These are phyloP conservation scores for Blastobasis lacticolella DNA, from an alignment of 2,888 invertebrate species.

Conservation along the genomic window DNA sequence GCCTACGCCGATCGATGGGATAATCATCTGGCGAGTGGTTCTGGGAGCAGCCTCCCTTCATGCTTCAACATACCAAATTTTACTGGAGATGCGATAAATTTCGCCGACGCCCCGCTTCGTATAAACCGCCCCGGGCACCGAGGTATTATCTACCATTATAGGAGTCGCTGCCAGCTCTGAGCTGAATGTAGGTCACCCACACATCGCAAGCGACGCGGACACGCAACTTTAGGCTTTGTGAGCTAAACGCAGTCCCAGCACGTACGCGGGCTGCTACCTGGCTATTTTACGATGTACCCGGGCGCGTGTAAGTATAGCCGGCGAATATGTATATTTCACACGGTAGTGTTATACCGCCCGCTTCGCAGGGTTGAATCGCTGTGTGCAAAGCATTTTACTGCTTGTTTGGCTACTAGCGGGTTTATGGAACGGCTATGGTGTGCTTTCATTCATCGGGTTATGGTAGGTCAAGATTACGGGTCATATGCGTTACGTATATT, in stretches of 20 bases:
- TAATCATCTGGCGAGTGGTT: conserved; percentile 6
- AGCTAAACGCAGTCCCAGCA: neutral
- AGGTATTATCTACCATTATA: conserved; percentile 31
- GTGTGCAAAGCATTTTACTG: conserved; percentile 24
- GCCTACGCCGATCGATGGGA: conserved; percentile 7
- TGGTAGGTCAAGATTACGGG: conserved; percentile 30
- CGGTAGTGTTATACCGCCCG: conserved; percentile 25
- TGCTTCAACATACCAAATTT: conserved; percentile 12
- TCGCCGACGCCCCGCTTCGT: conserved; percentile 30
- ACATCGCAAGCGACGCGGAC: conserved; percentile 28
- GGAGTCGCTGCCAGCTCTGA: conserved; percentile 30
- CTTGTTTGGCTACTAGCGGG: conserved; percentile 21
- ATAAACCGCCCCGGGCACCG: conserved; percentile 23
- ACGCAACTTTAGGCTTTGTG: conserved; percentile 4
- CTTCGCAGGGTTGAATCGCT: conserved; percentile 24
- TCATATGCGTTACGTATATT: no score
- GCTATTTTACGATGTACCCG: conserved; percentile 28
- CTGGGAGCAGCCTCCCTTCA: conserved; percentile 3
- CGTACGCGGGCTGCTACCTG: conserved; percentile 25
- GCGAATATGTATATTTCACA: conserved; percentile 34
- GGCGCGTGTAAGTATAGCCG: conserved; percentile 24
- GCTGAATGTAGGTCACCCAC: conserved; percentile 54
- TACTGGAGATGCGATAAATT: conserved; percentile 25
- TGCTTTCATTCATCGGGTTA: conserved; percentile 20
- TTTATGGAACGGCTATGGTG: conserved; percentile 22